Percentiles rank a stretch among this genome's conserved stretches.
Evolutionary conservation across 2,797 vertebrate genomes (phyloP).

Genomic region (Chanos chanos): DNA sequence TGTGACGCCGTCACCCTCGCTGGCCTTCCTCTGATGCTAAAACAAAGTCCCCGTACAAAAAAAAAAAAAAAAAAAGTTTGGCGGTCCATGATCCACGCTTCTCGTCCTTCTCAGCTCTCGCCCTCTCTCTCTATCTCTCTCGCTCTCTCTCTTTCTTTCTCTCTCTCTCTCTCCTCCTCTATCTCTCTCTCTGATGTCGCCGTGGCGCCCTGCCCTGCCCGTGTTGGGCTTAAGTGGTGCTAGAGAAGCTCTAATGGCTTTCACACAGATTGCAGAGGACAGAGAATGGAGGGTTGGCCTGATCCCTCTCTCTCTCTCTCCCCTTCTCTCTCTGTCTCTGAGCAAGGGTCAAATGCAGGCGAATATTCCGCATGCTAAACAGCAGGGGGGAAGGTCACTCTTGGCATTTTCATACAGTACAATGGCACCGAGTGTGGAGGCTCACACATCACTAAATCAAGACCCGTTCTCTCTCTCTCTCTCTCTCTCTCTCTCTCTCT

Average conservation of each 20-base stretch:
- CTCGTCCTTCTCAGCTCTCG: not conserved
- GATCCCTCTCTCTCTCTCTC: not conserved
- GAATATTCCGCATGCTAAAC: conserved; percentile 67
- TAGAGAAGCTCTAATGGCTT: conserved; percentile 62
- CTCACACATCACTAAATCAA: conserved; percentile 39
- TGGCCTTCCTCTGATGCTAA: conserved; percentile 23
- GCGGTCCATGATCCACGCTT: conserved; percentile 27
- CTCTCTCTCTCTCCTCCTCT: conserved; percentile 17
- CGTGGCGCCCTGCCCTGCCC: conserved; percentile 50
- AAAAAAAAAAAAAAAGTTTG: too few relatives aligned
- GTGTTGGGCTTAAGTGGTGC: conserved; percentile 61
- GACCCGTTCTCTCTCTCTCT: not conserved
- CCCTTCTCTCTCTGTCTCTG: conserved; percentile 26
- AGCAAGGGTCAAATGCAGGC: conserved; percentile 58
- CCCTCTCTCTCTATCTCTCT: conserved; percentile 25
- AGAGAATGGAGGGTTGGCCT: conserved; percentile 7
- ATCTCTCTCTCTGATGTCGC: not conserved
- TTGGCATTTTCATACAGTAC: conserved; percentile 40
- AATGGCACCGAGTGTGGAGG: conserved; percentile 23
- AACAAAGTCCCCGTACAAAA: conserved; percentile 35
- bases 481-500: not conserved
- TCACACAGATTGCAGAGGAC: conserved; percentile 60
- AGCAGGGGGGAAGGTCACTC: conserved; percentile 63
- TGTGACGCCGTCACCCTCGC: conserved; percentile 18
- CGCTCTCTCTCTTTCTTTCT: conserved; percentile 14